phyloP scores from a whole-genome alignment of 2,797 vertebrate genomes.

The Sphenodon punctatus region DNA sequence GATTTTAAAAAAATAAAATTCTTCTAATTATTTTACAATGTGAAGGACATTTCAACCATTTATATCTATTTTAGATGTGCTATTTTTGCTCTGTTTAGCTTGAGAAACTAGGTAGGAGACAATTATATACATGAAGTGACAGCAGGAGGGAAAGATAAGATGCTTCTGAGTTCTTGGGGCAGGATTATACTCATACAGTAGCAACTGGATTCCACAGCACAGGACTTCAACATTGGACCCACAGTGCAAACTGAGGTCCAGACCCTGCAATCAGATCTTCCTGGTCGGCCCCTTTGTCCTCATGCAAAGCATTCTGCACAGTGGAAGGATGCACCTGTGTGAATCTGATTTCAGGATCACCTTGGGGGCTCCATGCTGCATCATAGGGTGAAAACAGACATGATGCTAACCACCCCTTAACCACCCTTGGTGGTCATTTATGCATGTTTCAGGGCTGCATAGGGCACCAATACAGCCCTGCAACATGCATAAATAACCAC shows the following conservation, averaged over 20 bases:
- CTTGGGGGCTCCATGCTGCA: no score
- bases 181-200: background rate
- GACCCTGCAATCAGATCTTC: accelerated
- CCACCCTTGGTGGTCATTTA: no score
- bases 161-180: background rate
- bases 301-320: no score
- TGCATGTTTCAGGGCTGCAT: no score
- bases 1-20: slow-evolving; percentile 33
- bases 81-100: background rate
- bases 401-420: no score
- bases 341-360: no score
- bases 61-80: background rate
- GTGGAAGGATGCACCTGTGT: no score
- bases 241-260: background rate
- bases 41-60: background rate
- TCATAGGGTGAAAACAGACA: no score
- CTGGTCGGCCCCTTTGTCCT: no score
- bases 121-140: background rate
- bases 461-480: no score
- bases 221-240: background rate
- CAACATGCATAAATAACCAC: no score
- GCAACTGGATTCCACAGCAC: no score
- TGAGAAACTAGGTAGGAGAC: background rate
- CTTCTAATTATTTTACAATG: slow-evolving; percentile 47
- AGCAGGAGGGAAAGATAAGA: background rate